Base-by-base conservation (phyloP, 1,140 invertebrate species). In the Acromyrmex echinatior region DNA sequence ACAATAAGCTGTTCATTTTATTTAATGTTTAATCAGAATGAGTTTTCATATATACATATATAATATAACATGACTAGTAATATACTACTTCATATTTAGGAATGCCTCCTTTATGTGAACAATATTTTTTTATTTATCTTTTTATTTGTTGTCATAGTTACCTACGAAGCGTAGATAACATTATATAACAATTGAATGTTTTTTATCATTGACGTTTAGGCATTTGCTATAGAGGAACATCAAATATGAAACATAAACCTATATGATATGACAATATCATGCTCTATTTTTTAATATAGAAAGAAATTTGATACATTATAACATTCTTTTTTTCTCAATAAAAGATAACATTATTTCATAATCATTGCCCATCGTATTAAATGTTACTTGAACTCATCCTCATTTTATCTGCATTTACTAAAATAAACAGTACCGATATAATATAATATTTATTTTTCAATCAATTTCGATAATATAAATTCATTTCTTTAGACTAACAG, bases 21-120 rank as follows among this genome's bases (percentile, higher is more conserved):
- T 62, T 12, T 18, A 76, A 62, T 62, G 14, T 58, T 86, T 62
- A 56, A 25, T 63, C 35, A 86, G 21, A 45, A 58, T 56, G 56
- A 53, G 66, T 85, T 9, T 84, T 84, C 25, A 31, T 66, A 25
- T 76, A 51, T 76, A 66, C 68, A 18, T 78, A 68, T 63, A 53
- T 77, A 76, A 66, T 77, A 18, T 78, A 71, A 68, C 49, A 53
- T 77, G 53, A 25, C 31, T 86, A 85, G 39, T 63, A 84, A 63
- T 63, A 63, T 90, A 88, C 90, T 90, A 90, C 87, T 91, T 91
- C 90, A 88, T 82, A 91, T 91, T 91, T 86, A 86, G 31, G 70
- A 73, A 80, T 66, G 51, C 31, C 53, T 88, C 56, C 10, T 14
- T 45, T 45, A 45, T 45, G 9, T 45, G 9, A 45, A 16, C 56